Percentiles rank a stretch among this genome's conserved stretches.
These are phyloP conservation scores for Etheostoma spectabile DNA, from an alignment of 2,113 vertebrate species.

Conservation along the genomic window DNA sequence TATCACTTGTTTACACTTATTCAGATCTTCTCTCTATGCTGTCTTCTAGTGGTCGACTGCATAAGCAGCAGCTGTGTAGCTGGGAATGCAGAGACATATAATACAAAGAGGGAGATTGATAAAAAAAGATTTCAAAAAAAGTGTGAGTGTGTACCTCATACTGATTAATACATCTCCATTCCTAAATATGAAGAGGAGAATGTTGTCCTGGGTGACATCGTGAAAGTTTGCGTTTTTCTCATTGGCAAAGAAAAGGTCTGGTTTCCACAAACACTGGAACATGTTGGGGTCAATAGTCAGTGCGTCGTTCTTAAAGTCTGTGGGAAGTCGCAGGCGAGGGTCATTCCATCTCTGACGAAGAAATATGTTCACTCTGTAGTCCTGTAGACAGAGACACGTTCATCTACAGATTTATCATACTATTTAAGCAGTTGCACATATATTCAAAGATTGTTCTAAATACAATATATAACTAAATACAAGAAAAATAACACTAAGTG, in stretches of 20 bases:
- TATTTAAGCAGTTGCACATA: too few species aligned
- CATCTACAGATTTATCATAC: too few species aligned
- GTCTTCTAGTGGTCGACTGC: background rate
- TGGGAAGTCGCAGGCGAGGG: conserved; percentile 92
- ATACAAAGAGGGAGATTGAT: background rate
- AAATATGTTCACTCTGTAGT: conserved; percentile 97
- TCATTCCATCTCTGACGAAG: conserved; percentile 98
- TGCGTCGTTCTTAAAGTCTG: conserved; percentile 93
- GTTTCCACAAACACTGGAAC: conserved; percentile 99
- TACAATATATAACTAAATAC: too few species aligned
- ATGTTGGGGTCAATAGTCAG: conserved; percentile 96
- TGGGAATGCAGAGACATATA: background rate
- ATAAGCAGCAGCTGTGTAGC: background rate
- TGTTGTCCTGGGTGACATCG: conserved; percentile 98
- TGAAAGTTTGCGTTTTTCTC: conserved; percentile 99
- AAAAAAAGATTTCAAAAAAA: background rate
- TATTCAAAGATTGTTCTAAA: too few species aligned
- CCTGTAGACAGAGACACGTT: conserved; percentile 79
- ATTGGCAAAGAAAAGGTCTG: conserved; percentile 97
- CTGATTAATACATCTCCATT: conserved; percentile 96
- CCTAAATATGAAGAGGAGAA: conserved; percentile 96
- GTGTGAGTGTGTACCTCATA: conserved; percentile 88
- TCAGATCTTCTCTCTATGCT: too few species aligned
- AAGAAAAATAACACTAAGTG: too few species aligned
- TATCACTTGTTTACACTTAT: background rate